Conservation (phyloP, 2,888 invertebrate genomes). For the Dorcus hopei region DNA sequence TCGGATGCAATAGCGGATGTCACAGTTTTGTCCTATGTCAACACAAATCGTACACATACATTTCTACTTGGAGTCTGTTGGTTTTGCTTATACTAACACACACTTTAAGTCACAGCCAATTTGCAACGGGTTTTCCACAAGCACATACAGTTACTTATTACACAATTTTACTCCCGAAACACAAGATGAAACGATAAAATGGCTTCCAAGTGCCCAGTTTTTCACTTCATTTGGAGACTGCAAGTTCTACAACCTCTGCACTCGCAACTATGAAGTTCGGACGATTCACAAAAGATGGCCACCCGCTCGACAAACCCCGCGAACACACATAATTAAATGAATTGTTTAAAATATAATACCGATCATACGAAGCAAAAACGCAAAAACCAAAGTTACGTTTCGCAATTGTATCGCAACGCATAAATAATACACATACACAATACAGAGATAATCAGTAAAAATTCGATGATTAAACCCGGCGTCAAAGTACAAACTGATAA, state of each 20-base stretch:
- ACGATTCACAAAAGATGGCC: neutral
- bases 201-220: constrained; percentile 47
- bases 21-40: constrained; percentile 37
- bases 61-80: neutral
- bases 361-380: too few relatives aligned
- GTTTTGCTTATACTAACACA: constrained; percentile 1
- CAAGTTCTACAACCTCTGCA: too few relatives aligned
- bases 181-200: constrained; percentile 41
- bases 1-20: constrained; percentile 39
- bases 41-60: constrained; percentile 39
- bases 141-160: neutral
- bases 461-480: too few relatives aligned
- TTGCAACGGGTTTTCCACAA: neutral
- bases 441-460: too few relatives aligned
- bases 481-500: too few relatives aligned
- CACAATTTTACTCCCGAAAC: constrained; percentile 5
- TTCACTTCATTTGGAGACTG: constrained; percentile 39
- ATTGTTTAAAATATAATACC: too few relatives aligned
- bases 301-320: too few relatives aligned
- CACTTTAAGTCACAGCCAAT: neutral
- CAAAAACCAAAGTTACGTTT: too few relatives aligned
- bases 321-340: too few relatives aligned
- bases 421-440: too few relatives aligned
- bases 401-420: too few relatives aligned
- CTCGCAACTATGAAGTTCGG: neutral